phyloP scores from a whole-genome alignment of 2,113 vertebrate species.

The Lepisosteus oculatus region DNA sequence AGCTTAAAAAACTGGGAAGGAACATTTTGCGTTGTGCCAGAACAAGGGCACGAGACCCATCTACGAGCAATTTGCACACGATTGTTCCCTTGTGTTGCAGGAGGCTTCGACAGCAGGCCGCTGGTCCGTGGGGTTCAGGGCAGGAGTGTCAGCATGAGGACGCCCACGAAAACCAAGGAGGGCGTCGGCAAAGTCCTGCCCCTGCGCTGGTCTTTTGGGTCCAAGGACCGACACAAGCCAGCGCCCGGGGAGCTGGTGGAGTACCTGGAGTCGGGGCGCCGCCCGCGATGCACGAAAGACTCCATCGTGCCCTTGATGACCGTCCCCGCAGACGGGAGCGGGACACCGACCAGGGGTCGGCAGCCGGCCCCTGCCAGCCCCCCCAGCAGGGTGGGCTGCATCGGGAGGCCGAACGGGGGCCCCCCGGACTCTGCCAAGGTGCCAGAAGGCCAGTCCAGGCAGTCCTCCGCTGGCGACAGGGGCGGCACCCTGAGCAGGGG shows the following conservation, averaged over 20 bases:
- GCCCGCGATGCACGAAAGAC: constrained; percentile 76
- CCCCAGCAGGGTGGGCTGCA: constrained; percentile 31
- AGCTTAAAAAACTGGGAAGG: background rate
- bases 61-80: too few species aligned
- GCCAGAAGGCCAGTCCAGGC: constrained; percentile 46
- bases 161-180: constrained; percentile 56
- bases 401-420: constrained; percentile 24
- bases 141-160: constrained; percentile 74
- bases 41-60: too few species aligned
- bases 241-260: constrained; percentile 73
- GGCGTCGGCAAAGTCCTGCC: constrained; percentile 65
- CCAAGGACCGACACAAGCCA: constrained; percentile 57
- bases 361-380: background rate
- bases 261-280: constrained; percentile 81
- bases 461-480: constrained; percentile 26
- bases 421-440: constrained; percentile 20
- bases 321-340: constrained; percentile 32
- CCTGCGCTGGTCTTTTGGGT: constrained; percentile 73
- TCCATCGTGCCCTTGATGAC: constrained; percentile 69
- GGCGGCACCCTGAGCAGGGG: constrained; percentile 40
- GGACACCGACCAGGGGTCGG: background rate
- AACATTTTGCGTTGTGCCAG: background rate
- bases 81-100: constrained; percentile 37
- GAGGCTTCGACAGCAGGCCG: constrained; percentile 61
- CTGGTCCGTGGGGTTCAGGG: constrained; percentile 65